These are phyloP conservation scores for Drosophila malerkotliana DNA, from an alignment of 1,140 invertebrate genomes.

Conservation along the genomic window DNA sequence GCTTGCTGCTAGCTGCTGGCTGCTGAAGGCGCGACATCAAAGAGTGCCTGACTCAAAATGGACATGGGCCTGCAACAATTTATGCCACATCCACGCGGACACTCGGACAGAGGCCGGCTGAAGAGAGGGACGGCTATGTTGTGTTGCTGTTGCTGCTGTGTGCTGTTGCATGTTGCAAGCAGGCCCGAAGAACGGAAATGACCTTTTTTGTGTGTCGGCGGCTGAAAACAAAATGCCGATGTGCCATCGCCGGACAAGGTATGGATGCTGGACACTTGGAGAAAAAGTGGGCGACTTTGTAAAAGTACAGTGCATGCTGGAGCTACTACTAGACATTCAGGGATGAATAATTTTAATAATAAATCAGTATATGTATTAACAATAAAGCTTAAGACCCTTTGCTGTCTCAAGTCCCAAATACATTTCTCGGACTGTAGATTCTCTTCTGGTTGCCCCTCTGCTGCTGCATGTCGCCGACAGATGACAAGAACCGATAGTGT, in stretches of 20 bases:
- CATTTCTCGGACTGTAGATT: neutral
- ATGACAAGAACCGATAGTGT: slow-evolving; percentile 79
- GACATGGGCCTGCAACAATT: slow-evolving; percentile 80
- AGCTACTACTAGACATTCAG: neutral
- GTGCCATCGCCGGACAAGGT: slow-evolving; percentile 23
- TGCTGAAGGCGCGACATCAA: slow-evolving; percentile 74
- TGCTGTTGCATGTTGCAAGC: slow-evolving; percentile 47
- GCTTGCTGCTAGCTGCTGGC: slow-evolving; percentile 31
- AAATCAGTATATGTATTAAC: neutral
- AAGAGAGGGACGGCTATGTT: slow-evolving; percentile 13
- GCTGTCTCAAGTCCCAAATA: neutral
- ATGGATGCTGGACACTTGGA: slow-evolving; percentile 22
- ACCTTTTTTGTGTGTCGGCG: slow-evolving; percentile 67
- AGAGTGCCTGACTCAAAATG: slow-evolving; percentile 81
- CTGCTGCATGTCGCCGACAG: slow-evolving; percentile 74
- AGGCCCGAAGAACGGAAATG: slow-evolving; percentile 67
- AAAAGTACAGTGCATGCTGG: no score
- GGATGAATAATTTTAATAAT: neutral
- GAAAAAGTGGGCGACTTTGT: neutral
- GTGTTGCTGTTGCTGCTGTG: slow-evolving; percentile 18
- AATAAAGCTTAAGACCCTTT: no score
- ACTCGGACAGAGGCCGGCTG: neutral
- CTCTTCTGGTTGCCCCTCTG: slow-evolving; percentile 8
- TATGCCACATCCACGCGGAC: slow-evolving; percentile 58
- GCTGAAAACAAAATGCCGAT: slow-evolving; percentile 74